Evolutionary conservation across 2,888 invertebrate genomes (phyloP).

Genomic region (Coenonympha glycerion): DNA sequence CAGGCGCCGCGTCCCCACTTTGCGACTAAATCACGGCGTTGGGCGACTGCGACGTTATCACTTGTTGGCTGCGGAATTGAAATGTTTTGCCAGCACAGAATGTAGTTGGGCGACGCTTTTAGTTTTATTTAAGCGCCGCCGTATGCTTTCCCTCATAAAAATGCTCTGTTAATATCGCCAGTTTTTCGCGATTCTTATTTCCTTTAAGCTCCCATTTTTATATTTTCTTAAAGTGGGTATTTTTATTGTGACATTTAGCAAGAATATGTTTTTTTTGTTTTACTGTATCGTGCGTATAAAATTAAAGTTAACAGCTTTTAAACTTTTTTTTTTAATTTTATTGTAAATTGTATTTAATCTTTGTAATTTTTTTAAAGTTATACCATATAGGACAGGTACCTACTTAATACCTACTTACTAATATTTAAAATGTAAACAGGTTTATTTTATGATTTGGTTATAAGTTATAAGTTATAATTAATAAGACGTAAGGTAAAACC

Average conservation of each 20-base stretch:
- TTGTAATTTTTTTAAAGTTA: too few species aligned
- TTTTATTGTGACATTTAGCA: background rate
- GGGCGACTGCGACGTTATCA: slow-evolving; percentile 34
- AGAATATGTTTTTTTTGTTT: background rate
- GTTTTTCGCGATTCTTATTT: background rate
- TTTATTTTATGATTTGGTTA: too few species aligned
- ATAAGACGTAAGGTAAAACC: too few species aligned
- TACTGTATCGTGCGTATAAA: too few species aligned
- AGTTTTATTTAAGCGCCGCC: slow-evolving; percentile 11
- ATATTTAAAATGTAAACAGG: too few species aligned
- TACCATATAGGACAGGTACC: too few species aligned
- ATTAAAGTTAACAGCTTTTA: too few species aligned
- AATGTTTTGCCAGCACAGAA: slow-evolving; percentile 28
- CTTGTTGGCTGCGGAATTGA: slow-evolving; percentile 31
- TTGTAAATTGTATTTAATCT: too few species aligned
- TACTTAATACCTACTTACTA: too few species aligned
- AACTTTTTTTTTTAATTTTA: too few species aligned
- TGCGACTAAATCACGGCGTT: slow-evolving; percentile 32
- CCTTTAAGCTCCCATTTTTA: background rate
- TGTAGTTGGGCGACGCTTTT: slow-evolving; percentile 21
- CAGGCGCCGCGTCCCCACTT: slow-evolving; percentile 30
- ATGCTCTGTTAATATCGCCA: background rate
- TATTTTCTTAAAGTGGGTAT: background rate
- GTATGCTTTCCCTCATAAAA: background rate
- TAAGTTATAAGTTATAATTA: too few species aligned